Evolutionary conservation across 2,113 vertebrate genomes (phyloP), one percentile per base, ranked within the genome.

Genomic region (Tetraodon nigroviridis): DNA sequence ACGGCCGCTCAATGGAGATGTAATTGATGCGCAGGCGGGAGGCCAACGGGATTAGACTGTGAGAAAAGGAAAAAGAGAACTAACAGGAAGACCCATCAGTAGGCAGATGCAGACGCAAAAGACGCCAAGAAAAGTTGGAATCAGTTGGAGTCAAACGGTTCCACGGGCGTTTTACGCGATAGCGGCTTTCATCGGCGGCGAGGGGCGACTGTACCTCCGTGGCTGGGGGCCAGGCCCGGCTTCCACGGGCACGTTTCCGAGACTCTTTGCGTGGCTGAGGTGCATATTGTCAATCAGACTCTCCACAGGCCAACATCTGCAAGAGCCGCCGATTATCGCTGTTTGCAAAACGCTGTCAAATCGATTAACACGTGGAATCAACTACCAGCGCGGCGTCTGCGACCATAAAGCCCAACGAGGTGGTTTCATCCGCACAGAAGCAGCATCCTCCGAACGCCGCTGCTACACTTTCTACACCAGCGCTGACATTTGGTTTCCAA

Each of bases 11-110:
- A 90, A 87, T 87, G 83, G 76, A 61, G 56, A 78, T 84, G 89
- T 89, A 89, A 90, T 86, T 83, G 90, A 89, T 86, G 84, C 81
- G 81, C 85, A 84, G 51, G 80, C 83, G 68, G 88, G 88, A 82
- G 89, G 87, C 81, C 88, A 58, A 74, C 78, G 70, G 84, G 88
- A 89, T 89, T 89, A 88, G 51, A 71, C 24, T 40, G 64, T 42
- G 64, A 64, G 75, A 71, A 73, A 73, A 76, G 44, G n/a, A n/a
- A 46, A n/a, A 46, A 80, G 54, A 57, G 51, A 45, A 68, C 67
- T 48, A 58, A 64, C 62, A 73, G 63, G 73, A 76, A 73, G 60
- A 59, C 14, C 17, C 2, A 16, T 54, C 37, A 18, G 67, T n/a
- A 41, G 5, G 22, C 63, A 49, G 32, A 69, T 10, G 29, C 50